Evolutionary conservation across 1,140 invertebrate species (phyloP), one percentile per base, ranked within the genome.

Genomic region (Drosophila nigromelanica): DNA sequence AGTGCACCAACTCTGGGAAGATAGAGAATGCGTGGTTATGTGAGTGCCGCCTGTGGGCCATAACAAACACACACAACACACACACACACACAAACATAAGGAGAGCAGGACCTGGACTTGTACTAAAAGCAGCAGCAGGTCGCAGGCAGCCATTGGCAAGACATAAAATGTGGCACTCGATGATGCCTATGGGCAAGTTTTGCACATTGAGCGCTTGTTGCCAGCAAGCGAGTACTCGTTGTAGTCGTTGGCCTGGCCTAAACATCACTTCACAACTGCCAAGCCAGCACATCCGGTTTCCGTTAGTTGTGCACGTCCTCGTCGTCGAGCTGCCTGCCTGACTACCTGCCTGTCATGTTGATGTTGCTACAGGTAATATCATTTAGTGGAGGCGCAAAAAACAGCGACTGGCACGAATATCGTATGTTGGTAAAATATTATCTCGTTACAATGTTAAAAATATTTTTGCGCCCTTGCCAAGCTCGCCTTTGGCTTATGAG

Each of bases 331-430:
- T 47, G 33, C n/a, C 50, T 40, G 37, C 54, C 42, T 42, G 5
- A 56, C 40, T 43, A 42, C 37, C 55, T 59, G 79, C 72, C 76
- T 89, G 83, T 89, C 76, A 83, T 68, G 79, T 69, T 89, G 83
- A 89, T 80, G 83, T 89, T 89, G 78, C 83, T 89, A 79, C 80
- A 89, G 79, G 83, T 89, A 89, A 89, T 89, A 89, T 89, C 83
- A 89, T 89, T 89, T 89, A 89, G 80, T 37, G 24, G 43, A 61
- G 62, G 54, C 42, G 43, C 72, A 75, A 55, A 59, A 64, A 75
- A 56, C 61, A 81, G 56, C 67, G 73, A 79, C 79, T 60, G 18
- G 54, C 48, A 72, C 71, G 75, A 79, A 47, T 64, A 55, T 55
- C 35, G 51, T 78, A 89, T 89, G 83, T 83, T 89, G 67, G 50